These are phyloP conservation scores for Pygoscelis antarcticus DNA, from an alignment of 2,113 vertebrate genomes.

Conservation along the genomic window DNA sequence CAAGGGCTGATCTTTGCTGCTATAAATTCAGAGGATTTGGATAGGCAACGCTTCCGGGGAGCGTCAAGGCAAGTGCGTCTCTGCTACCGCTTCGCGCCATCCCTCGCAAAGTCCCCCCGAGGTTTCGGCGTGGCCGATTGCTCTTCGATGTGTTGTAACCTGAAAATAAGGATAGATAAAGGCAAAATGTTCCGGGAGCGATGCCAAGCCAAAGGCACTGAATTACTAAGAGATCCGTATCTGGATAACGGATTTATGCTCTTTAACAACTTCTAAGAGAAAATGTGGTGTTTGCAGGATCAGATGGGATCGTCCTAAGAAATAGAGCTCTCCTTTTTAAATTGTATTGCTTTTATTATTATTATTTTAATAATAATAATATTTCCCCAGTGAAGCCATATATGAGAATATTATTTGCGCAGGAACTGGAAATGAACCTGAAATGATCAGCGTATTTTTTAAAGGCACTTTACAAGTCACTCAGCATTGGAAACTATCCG, in stretches of 20 bases:
- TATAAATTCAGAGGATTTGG: not conserved
- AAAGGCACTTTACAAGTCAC: conserved; percentile 68
- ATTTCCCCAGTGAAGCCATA: conserved; percentile 29
- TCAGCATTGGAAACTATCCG: conserved; percentile 69
- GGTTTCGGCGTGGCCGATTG: not conserved
- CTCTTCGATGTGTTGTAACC: conserved; percentile 67
- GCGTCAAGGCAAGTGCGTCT: fast-evolving
- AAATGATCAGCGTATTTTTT: conserved; percentile 65
- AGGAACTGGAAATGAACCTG: conserved; percentile 68
- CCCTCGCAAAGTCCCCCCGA: not conserved
- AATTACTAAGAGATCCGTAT: conserved; percentile 74
- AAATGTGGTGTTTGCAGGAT: conserved; percentile 48
- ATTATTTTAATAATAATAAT: conserved; percentile 42
- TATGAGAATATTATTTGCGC: conserved; percentile 45
- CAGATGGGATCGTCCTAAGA: conserved; percentile 54
- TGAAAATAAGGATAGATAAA: conserved; percentile 78
- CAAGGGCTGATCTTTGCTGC: fast-evolving
- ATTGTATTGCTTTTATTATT: conserved; percentile 44
- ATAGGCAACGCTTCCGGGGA: fast-evolving
- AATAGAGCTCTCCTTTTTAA: conserved; percentile 33
- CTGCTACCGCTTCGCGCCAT: fast-evolving
- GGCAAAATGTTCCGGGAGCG: conserved; percentile 72
- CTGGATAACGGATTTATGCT: conserved; percentile 72
- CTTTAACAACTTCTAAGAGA: conserved; percentile 71
- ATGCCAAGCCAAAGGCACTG: conserved; percentile 72